Percentiles rank a stretch among this genome's conserved stretches.
Conservation (phyloP, 2,113 vertebrate species). For the Alosa alosa region DNA sequence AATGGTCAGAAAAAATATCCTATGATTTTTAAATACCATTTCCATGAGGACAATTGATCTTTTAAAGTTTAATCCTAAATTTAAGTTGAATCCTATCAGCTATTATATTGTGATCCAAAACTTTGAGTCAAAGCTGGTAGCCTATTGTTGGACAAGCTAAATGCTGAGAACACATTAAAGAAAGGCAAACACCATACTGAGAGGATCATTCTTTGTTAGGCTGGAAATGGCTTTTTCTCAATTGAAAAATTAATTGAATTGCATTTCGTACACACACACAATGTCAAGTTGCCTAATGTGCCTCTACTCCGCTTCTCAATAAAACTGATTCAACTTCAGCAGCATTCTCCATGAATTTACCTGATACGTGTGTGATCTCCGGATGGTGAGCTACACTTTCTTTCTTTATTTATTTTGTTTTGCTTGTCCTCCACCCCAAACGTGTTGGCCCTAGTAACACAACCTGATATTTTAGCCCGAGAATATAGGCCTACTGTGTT, state of each 20-base stretch:
- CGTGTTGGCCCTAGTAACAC: too few relatives aligned
- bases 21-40: too few relatives aligned
- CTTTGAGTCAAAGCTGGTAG: not conserved
- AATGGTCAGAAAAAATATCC: not conserved
- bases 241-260: not conserved
- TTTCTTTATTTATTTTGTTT: not conserved
- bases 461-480: too few relatives aligned
- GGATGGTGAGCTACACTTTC: not conserved
- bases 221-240: not conserved
- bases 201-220: not conserved
- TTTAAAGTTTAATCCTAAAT: too few relatives aligned
- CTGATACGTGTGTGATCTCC: not conserved
- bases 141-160: not conserved
- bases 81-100: too few relatives aligned
- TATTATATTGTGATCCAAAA: not conserved
- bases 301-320: slow-evolving; percentile 7
- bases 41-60: too few relatives aligned
- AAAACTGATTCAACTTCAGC: not conserved
- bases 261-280: not conserved
- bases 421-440: too few relatives aligned
- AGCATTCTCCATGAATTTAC: not conserved
- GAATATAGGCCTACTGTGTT: too few relatives aligned
- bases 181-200: not conserved
- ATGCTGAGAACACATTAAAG: not conserved
- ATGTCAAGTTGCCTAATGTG: slow-evolving; percentile 1